A percentile compares a stretch with the other conserved stretches of the same genome.
These are phyloP conservation scores for Ennomos fuscantarius DNA, from an alignment of 2,888 invertebrate genomes.

Conservation along the genomic window DNA sequence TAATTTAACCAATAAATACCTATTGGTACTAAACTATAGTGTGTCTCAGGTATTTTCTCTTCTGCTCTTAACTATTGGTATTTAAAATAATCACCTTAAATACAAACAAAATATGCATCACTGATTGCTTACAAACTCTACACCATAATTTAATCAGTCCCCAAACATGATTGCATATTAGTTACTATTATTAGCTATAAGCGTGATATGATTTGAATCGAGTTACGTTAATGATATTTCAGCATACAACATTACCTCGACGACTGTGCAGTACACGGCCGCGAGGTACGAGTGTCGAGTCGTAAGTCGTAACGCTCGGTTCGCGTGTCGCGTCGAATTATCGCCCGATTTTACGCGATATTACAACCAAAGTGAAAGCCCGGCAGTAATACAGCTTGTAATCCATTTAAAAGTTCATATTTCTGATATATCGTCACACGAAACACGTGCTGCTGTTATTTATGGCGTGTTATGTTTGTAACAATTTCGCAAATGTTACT, in stretches of 20 bases:
- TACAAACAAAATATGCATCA: too few relatives aligned
- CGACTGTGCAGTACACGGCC: conserved; percentile 43
- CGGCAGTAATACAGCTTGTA: conserved; percentile 62
- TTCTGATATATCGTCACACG: conserved; percentile 32
- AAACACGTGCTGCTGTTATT: conserved; percentile 28
- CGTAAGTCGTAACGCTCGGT: conserved; percentile 55
- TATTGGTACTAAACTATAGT: neutral
- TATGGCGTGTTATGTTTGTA: conserved; percentile 19
- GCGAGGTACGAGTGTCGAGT: conserved; percentile 1
- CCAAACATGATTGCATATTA: conserved; percentile 34
- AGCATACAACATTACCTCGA: conserved; percentile 46
- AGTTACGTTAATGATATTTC: conserved; percentile 40
- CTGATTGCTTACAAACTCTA: conserved; percentile 8
- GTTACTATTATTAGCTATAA: conserved; percentile 35
- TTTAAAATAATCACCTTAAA: too few relatives aligned
- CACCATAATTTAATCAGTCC: conserved; percentile 20
- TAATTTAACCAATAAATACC: conserved; percentile 11
- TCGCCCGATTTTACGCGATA: conserved; percentile 60
- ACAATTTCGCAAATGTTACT: conserved; percentile 21
- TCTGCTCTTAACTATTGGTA: too few relatives aligned
- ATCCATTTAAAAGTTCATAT: conserved; percentile 71
- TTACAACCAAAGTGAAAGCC: conserved; percentile 66
- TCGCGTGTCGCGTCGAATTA: conserved; percentile 72
- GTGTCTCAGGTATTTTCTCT: too few relatives aligned
- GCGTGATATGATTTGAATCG: conserved; percentile 38